phyloP scores from a whole-genome alignment of 2,797 vertebrate genomes.

The Hippopotamyrus pictus region DNA sequence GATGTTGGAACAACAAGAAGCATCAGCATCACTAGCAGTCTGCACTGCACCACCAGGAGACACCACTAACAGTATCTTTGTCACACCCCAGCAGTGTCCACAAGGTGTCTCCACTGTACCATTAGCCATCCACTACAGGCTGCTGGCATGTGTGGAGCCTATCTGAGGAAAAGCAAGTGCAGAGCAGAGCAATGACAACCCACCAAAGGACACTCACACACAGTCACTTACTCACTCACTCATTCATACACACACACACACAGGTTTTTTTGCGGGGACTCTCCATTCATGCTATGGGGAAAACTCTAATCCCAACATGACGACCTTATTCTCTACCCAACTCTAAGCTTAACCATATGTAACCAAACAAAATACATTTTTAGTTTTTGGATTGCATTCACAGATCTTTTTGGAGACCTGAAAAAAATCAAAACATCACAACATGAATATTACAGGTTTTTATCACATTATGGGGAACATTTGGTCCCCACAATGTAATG shows the following conservation, averaged over 20 bases:
- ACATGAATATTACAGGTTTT: no score
- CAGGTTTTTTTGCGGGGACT: no score
- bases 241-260: neutral
- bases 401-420: no score
- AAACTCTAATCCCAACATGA: neutral
- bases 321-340: no score
- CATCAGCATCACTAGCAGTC: neutral
- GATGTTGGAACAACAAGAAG: neutral
- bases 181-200: neutral
- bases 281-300: no score
- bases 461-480: no score
- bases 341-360: no score
- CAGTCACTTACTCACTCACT: neutral
- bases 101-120: constrained; percentile 1
- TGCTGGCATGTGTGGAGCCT: neutral
- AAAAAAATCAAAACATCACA: no score
- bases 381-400: no score
- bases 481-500: no score
- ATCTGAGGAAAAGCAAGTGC: neutral
- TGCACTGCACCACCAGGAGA: neutral
- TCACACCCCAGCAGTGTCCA: neutral
- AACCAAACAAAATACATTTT: no score
- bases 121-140: neutral
- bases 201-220: neutral
- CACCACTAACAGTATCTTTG: neutral